Evolutionary conservation across 1,140 invertebrate genomes (phyloP), one percentile per base, ranked within the genome.

Genomic region (Trinorchestia longiramus): DNA sequence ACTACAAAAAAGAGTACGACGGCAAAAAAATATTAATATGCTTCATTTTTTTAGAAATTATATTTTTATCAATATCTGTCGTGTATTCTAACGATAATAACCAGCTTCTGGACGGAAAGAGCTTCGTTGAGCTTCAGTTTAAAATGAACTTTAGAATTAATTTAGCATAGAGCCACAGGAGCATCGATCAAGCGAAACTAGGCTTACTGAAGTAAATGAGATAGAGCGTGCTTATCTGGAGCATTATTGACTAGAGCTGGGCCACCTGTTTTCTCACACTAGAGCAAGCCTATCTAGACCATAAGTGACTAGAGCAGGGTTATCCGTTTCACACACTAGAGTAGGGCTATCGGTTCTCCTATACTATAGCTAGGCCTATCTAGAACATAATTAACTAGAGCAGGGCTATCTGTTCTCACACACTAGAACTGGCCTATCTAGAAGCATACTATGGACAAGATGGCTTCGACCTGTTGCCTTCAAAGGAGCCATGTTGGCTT

Each of bases 401-500:
- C 62, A 77, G 62, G 62, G 62, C 62, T 77, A 77, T 77, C 62
- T 77, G 62, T 77, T 77, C 62, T 77, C 62, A 77, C 62, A 77
- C 62, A 36, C 15, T 77, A 36, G 62, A 77, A 28, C 62, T 23
- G 62, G 88, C 88, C 88, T 90, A 90, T 90, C 88, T 42, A 90
- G 88, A 42, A 90, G 88, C 88, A 90, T 90, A 90, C 43, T 94
- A 94, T 43, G 43, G 92, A 47, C 92, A 94, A 94, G 92, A 47
- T 47, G 92, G 43, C 43, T 42, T 94, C 43, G 92, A 94, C 92
- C 43, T 94, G 92, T 47, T 94, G 92, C 43, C 92, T 94, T 94
- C 92, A 44, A 94, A 94, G 92, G 92, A 44, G 44, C 43, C 92
- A 45, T 94, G 92, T 47, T 47, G 92, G 44, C 92, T 94, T 94